A percentile compares a stretch with the other conserved stretches of the same genome.
Conservation (phyloP, 2,888 invertebrate species). For the Netelia melanura region DNA sequence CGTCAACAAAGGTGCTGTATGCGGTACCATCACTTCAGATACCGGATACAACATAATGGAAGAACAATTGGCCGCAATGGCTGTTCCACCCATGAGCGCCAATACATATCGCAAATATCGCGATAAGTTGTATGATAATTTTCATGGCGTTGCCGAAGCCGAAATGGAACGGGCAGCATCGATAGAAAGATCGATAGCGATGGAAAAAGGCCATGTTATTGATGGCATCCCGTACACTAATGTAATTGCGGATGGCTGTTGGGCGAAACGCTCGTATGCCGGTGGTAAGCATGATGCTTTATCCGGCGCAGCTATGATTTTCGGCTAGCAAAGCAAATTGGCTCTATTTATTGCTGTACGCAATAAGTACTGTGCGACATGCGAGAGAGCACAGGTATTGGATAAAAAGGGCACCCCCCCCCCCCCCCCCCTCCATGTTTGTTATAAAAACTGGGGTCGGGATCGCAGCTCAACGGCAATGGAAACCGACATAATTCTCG, state of each 20-base stretch:
- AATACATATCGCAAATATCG: neutral
- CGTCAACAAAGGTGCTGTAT: slow-evolving; percentile 44
- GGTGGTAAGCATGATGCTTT: slow-evolving; percentile 49
- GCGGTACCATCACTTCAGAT: slow-evolving; percentile 48
- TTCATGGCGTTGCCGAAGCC: neutral
- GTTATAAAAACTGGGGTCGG: slow-evolving; percentile 74
- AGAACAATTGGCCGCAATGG: too few relatives aligned
- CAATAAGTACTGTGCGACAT: slow-evolving; percentile 73
- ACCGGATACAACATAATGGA: slow-evolving; percentile 12
- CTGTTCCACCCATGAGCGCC: too few relatives aligned
- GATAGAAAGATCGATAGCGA: neutral
- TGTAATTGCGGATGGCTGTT: slow-evolving; percentile 59
- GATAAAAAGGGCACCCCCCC: neutral
- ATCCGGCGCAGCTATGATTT: slow-evolving; percentile 37
- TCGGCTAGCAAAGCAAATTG: slow-evolving; percentile 57
- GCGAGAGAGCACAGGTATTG: neutral
- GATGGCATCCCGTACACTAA: slow-evolving; percentile 32
- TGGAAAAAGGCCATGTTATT: neutral
- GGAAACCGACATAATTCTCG: slow-evolving; percentile 67
- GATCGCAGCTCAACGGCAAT: slow-evolving; percentile 73
- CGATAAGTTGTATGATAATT: slow-evolving; percentile 10
- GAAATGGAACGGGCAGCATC: neutral
- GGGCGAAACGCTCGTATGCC: slow-evolving; percentile 54
- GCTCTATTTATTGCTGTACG: slow-evolving; percentile 70
- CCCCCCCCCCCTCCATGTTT: slow-evolving; percentile 58